Conservation (phyloP, 2,113 vertebrate species). For the Bombycilla garrulus region DNA sequence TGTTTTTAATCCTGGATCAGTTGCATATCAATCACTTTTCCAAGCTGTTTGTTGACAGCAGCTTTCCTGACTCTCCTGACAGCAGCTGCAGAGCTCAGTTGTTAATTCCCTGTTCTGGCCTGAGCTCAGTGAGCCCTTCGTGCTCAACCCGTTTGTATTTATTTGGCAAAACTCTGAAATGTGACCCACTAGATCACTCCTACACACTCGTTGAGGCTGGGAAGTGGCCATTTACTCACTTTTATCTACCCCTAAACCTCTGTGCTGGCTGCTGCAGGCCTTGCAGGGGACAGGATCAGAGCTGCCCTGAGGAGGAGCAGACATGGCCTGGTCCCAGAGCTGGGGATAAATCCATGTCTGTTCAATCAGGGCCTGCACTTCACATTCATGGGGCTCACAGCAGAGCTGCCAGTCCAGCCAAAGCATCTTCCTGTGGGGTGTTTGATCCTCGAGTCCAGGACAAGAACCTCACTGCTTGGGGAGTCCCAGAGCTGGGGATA, state of each 20-base stretch:
- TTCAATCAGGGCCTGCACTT: too few species aligned
- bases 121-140: not conserved
- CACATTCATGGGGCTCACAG: too few species aligned
- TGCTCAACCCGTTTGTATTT: not conserved
- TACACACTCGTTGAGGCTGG: not conserved
- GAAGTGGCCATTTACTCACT: conserved; percentile 19
- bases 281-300: not conserved
- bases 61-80: not conserved
- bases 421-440: too few species aligned
- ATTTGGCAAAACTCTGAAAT: not conserved
- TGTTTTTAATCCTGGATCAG: not conserved
- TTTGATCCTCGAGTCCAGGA: too few species aligned
- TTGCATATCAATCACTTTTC: not conserved
- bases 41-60: not conserved
- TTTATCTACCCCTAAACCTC: conserved; percentile 38
- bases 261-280: not conserved
- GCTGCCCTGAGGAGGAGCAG: not conserved
- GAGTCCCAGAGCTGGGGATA: too few species aligned
- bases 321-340: too few species aligned
- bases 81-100: not conserved
- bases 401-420: too few species aligned
- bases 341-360: too few species aligned
- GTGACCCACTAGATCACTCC: not conserved
- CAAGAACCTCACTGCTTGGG: too few species aligned
- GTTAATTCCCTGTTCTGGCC: not conserved